A percentile compares a stretch with the other conserved stretches of the same genome.
phyloP scores from a whole-genome alignment of 2,113 vertebrate species.

The Nematolebias whitei region DNA sequence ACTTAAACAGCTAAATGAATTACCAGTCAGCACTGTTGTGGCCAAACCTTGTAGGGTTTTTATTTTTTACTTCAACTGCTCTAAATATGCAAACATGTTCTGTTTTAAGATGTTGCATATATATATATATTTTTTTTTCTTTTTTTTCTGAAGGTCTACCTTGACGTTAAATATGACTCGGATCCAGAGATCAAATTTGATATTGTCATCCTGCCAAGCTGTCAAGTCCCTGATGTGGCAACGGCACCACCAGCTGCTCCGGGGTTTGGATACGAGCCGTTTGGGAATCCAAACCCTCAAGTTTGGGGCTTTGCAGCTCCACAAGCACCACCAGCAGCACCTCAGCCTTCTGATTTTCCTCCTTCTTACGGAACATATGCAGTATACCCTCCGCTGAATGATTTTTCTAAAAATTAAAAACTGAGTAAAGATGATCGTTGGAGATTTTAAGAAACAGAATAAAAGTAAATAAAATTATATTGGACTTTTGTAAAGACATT shows the following conservation, averaged over 20 bases:
- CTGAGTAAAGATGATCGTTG: not conserved
- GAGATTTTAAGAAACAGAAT: not conserved
- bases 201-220: conserved; percentile 51
- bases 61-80: too few species aligned
- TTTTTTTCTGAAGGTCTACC: conserved; percentile 58
- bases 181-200: conserved; percentile 73
- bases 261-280: conserved; percentile 40
- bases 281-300: conserved; percentile 20
- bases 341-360: conserved; percentile 22
- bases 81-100: too few species aligned
- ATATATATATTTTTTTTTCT: not conserved
- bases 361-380: conserved; percentile 48
- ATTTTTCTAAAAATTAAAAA: conserved; percentile 26
- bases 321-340: not conserved
- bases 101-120: not conserved
- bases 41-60: too few species aligned
- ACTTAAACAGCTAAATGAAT: too few species aligned
- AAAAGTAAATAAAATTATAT: not conserved
- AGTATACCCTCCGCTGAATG: conserved; percentile 36
- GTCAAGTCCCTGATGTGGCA: not conserved
- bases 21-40: too few species aligned
- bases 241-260: conserved; percentile 12
- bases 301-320: conserved; percentile 9
- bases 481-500: too few species aligned
- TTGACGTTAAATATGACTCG: conserved; percentile 67